Evolutionary conservation across 2,888 invertebrate species (phyloP).

Genomic region (Dastarcus helophoroides): DNA sequence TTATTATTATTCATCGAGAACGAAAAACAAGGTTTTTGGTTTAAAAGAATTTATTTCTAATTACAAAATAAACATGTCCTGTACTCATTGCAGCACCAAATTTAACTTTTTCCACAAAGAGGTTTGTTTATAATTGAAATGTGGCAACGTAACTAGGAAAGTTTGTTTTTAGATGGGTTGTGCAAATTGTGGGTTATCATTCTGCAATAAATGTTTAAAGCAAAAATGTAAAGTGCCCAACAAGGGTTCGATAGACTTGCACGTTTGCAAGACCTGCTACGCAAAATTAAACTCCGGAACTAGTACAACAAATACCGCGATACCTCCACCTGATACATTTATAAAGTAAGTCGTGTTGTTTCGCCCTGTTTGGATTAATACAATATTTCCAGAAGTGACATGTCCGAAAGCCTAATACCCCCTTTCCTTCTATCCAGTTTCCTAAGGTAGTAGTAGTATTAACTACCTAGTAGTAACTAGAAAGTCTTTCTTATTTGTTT

Average conservation of each 20-base stretch:
- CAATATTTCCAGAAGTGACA: constrained; percentile 1
- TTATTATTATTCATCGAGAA: too few species aligned
- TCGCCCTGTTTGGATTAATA: not conserved
- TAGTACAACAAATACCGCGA: constrained; percentile 14
- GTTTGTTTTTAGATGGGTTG: constrained; percentile 60
- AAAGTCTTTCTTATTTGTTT: constrained; percentile 3
- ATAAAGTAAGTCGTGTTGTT: constrained; percentile 40
- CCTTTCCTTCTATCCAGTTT: constrained; percentile 4
- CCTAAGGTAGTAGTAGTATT: constrained; percentile 7
- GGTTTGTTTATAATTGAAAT: too few species aligned
- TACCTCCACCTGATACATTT: constrained; percentile 45
- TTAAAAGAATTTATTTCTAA: not conserved
- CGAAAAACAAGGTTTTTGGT: not conserved
- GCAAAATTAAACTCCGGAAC: constrained; percentile 29
- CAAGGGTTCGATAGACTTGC: constrained; percentile 48
- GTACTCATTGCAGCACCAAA: constrained; percentile 58
- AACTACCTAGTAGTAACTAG: not conserved
- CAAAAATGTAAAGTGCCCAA: constrained; percentile 56
- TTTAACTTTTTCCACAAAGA: constrained; percentile 64
- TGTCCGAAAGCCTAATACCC: constrained; percentile 6
- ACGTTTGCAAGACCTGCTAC: constrained; percentile 52
- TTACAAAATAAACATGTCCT: constrained; percentile 46
- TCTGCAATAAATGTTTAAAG: constrained; percentile 70
- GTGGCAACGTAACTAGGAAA: constrained; percentile 6
- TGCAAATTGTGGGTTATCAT: constrained; percentile 72